Evolutionary conservation across 2,113 vertebrate species (phyloP), one percentile per base, ranked within the genome.

Genomic region (Anolis carolinensis): DNA sequence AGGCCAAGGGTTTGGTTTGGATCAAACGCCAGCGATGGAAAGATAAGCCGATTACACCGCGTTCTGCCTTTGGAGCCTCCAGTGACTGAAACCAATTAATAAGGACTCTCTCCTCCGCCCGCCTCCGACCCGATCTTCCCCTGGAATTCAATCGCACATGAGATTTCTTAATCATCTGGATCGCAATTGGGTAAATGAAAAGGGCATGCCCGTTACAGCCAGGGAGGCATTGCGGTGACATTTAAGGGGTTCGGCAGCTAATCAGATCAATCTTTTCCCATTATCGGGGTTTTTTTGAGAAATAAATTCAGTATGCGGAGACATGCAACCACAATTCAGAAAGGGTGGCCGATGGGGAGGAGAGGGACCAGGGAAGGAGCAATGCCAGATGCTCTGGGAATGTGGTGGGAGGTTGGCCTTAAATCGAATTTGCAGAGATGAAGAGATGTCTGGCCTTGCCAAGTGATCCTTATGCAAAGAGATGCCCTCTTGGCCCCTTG

Each of bases 241-340:
- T 86, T 81, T 77, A 21, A 27, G 50, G 71, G 27, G 77, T 73
- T 93, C 0, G 0, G 76, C 0, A 5, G 81, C 91, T 93, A 92
- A 95, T 92, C 86, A 83, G 83, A 75, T 91, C 65, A 85, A 62
- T 95, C 93, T 93, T n/a, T n/a, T 84, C 44, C 75, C 78, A 34
- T 83, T 88, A 84, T 74, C 34, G 86, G 44, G 11, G 74, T 92
- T 91, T 90, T 91, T 90, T 13, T 7, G 10, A n/a, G 55, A 79
- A 70, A 83, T 82, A 90, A 95, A 91, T 83, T 84, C 91, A 93
- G 81, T 89, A 86, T 14, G 90, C 0, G 7, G 91, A 91, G 86
- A 93, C 2, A 91, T 1, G 89, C 95, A 95, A 94, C 89, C 94
- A 52, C 93, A 88, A 94, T 36, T 8, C 2, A 81, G 90, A 80